Evolutionary conservation across 2,888 invertebrate species (phyloP), one percentile per base, ranked within the genome.

Genomic region (Abrostola triplasia): DNA sequence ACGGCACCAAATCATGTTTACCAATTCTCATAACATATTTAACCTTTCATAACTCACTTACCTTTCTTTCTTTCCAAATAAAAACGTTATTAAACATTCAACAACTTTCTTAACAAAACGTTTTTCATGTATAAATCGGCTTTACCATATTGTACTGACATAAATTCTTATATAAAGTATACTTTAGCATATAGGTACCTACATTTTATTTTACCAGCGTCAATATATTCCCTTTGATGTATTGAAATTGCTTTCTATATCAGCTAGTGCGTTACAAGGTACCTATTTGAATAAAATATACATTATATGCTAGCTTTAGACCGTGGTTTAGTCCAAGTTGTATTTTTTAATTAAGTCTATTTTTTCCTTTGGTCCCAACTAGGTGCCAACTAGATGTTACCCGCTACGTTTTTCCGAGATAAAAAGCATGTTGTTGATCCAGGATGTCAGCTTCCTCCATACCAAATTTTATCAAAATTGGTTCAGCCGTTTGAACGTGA

Each of bases 211-310:
- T 37, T 49, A 7, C 24, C 24, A 24, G 24, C n/a, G 9, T 48
- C 10, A 5, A 62, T 56, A 59, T 47, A 10, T 61, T 63, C 13
- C 40, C 49, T 67, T 75, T 75, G 66, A 73, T 59, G 47, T 64
- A 51, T 57, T 62, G 36, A 66, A 66, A 52, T 70, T 70, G 41
- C 48, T 61, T 53, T 64, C 11, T 49, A 13, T 48, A 52, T n/a
- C 6, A 42, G 36, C 11, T 49, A 13, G 9, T 55, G 4, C 59
- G 53, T 48, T 53, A 24, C 12, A 7, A 42, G 11, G 10, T 11
- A 12, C 11, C 36, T 9, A 13, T 24, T 24, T 24, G 24, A 24
- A 24, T 24, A 4, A 24, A 24, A 24, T 24, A 24, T 24, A 24
- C 24, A 24, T 24, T 24, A 24, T 24, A 2, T 24, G 24, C 24